Conservation (phyloP, 2,888 invertebrate genomes). For the Tromatobia lineatoria region DNA sequence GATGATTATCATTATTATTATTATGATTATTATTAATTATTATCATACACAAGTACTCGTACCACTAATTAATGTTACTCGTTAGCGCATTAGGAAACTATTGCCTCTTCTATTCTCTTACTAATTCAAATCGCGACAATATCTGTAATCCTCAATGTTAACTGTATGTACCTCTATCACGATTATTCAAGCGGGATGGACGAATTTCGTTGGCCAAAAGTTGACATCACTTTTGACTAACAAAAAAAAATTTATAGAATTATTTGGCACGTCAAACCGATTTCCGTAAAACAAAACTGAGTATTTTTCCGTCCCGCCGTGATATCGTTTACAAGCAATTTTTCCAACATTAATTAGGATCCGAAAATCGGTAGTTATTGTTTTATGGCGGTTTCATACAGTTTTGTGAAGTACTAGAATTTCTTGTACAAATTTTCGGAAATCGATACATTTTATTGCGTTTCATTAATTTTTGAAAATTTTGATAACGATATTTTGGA, state of each 20-base stretch:
- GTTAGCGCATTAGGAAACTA: constrained; percentile 58
- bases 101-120: constrained; percentile 65
- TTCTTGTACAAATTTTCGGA: background rate
- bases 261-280: background rate
- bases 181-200: constrained; percentile 51
- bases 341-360: constrained; percentile 19
- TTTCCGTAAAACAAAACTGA: constrained; percentile 13
- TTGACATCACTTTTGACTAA: background rate
- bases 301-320: constrained; percentile 29
- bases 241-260: background rate
- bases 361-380: background rate
- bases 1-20: constrained; percentile 36
- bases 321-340: constrained; percentile 40
- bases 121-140: constrained; percentile 65
- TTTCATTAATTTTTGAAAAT: background rate
- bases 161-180: constrained; percentile 47
- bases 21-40: constrained; percentile 11
- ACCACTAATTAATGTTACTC: constrained; percentile 57
- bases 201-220: background rate
- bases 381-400: background rate
- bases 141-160: constrained; percentile 63
- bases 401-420: background rate
- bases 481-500: background rate
- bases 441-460: background rate
- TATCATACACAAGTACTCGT: constrained; percentile 39